Evolutionary conservation across 2,888 invertebrate genomes (phyloP), one percentile per base, ranked within the genome.

Genomic region (Acrobasis consociella): DNA sequence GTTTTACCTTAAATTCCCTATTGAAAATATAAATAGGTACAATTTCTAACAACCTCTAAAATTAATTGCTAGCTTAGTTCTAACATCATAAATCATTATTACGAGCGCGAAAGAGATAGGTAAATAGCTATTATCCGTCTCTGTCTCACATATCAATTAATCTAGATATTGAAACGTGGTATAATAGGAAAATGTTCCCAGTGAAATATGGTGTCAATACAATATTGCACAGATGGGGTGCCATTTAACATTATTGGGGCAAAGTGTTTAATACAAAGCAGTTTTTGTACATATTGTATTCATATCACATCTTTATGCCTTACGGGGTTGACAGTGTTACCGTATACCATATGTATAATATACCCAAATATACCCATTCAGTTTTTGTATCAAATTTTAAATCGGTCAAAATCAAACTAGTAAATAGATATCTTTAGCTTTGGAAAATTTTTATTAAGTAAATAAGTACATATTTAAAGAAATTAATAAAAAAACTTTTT

Each of bases 181-280:
- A 51, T 51, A 51, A 59, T 38, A n/a, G 50, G 49, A 60, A 17
- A 58, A 58, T 46, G 49, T 22, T 58, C 13, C 15, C 15, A 15
- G 42, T 60, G 60, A 60, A 60, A 51, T 60, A 60, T 42, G 60
- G 60, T 16, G 60, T 52, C 39, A 60, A 60, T 50, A 60, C 50
- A 52, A 52, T 56, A 56, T 56, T 56, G 56, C 39, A 42, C 56
- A 56, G 39, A 42, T 56, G 60, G 60, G 60, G 60, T 51, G 50
- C 13, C 39, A 49, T 17, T 60, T 60, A 52, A 60, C 52, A 60
- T 60, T 59, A 51, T 22, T 60, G 39, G 17, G 38, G 51, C 22
- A 51, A 22, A 46, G 39, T 42, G 11, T 56, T 42, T 42, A 56
- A 46, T 38, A n/a, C 1, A 11, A 39, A 13, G 31, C 8, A 31